Percentiles rank a stretch among this genome's conserved stretches.
Conservation (phyloP, 2,888 invertebrate species). For the Melikaiella ostensackeni region DNA sequence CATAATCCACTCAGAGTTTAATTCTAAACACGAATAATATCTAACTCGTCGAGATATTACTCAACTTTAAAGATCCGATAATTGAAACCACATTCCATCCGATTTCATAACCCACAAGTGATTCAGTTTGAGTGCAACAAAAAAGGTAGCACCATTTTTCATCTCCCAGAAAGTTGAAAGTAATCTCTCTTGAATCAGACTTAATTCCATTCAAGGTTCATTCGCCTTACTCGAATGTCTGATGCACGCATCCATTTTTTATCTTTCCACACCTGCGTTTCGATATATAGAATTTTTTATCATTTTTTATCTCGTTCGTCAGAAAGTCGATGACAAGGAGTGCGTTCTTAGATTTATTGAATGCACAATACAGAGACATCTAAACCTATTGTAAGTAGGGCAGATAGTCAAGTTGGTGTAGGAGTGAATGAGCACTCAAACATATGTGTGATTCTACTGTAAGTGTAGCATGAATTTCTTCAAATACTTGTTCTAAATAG, state of each 20-base stretch:
- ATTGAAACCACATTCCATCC: neutral
- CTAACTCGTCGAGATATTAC: neutral
- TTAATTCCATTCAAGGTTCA: constrained; percentile 37
- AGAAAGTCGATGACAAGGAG: constrained; percentile 12
- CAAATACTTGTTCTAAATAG: no score
- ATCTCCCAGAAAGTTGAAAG: constrained; percentile 27
- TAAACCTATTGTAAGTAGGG: neutral
- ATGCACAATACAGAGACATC: constrained; percentile 9
- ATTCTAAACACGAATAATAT: neutral
- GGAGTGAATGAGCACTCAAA: constrained; percentile 10
- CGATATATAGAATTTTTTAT: neutral
- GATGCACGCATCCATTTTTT: constrained; percentile 3
- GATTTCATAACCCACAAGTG: constrained; percentile 1
- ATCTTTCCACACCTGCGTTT: constrained; percentile 1
- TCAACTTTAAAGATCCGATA: neutral
- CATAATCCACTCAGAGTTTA: neutral
- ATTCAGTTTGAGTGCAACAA: constrained; percentile 3
- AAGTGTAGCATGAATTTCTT: no score
- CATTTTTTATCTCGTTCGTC: neutral
- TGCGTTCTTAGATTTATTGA: neutral
- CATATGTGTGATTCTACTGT: no score
- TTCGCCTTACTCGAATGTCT: constrained; percentile 25
- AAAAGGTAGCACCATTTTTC: constrained; percentile 27
- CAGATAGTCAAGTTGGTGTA: constrained; percentile 1
- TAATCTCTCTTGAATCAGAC: constrained; percentile 34